These are phyloP conservation scores for Micrasema minimum DNA, from an alignment of 1,140 invertebrate species.

Conservation along the genomic window DNA sequence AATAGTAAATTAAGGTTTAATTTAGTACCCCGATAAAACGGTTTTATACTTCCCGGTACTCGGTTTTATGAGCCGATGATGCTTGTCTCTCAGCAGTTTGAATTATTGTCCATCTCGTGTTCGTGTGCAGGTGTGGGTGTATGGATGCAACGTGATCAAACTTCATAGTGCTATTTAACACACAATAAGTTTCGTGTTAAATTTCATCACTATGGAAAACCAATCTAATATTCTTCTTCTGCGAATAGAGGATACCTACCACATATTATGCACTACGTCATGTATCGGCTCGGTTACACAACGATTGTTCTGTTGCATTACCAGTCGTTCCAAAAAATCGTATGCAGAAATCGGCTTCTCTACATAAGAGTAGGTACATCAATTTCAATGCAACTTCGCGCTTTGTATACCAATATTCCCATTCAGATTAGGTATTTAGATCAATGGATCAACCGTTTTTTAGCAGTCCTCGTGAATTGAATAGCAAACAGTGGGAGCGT, in stretches of 20 bases:
- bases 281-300: conserved; percentile 7
- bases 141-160: no score
- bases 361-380: no score
- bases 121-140: no score
- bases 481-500: conserved; percentile 34
- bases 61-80: no score
- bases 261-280: background rate
- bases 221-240: background rate
- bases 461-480: conserved; percentile 40
- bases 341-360: no score
- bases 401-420: conserved; percentile 5
- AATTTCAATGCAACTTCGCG: conserved; percentile 11
- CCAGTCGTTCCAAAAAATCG: background rate
- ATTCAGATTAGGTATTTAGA: conserved; percentile 7
- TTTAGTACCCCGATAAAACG: conserved; percentile 7
- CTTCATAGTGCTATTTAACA: conserved; percentile 6
- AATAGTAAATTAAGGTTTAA: conserved; percentile 1
- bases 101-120: no score
- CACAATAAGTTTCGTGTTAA: background rate
- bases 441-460: conserved; percentile 47
- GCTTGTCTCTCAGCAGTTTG: no score
- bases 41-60: background rate
- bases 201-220: conserved; percentile 19
- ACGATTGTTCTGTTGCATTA: conserved; percentile 8
- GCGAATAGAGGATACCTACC: background rate